phyloP scores from a whole-genome alignment of 2,888 invertebrate genomes.

The Bugulina stolonifera region DNA sequence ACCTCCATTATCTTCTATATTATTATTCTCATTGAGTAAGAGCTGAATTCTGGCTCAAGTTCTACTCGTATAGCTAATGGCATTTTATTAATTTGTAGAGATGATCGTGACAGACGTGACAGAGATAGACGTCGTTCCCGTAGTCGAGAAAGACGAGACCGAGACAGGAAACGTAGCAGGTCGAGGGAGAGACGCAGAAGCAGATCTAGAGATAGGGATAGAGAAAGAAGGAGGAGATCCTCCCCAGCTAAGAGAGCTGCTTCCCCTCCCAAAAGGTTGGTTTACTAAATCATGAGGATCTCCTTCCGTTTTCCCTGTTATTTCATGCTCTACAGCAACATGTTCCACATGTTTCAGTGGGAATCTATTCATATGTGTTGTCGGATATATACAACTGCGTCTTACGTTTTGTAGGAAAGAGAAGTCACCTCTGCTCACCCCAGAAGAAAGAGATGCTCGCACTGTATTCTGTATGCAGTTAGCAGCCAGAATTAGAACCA shows the following conservation, averaged over 20 bases:
- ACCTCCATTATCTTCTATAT: too few relatives aligned
- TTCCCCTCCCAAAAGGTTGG: conserved; percentile 19
- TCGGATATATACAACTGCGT: too few relatives aligned
- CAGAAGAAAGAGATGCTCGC: conserved; percentile 95
- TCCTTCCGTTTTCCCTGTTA: too few relatives aligned
- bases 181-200: conserved; percentile 41
- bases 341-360: too few relatives aligned
- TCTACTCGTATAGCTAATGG: too few relatives aligned
- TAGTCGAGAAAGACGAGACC: conserved; percentile 4
- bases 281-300: not conserved
- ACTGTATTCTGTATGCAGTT: conserved; percentile 99
- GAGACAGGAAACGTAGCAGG: conserved; percentile 53
- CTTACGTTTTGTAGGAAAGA: conserved; percentile 26
- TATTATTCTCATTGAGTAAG: too few relatives aligned
- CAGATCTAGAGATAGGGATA: conserved; percentile 42
- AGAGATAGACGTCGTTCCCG: conserved; percentile 26
- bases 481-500: conserved; percentile 83
- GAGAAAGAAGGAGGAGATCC: conserved; percentile 32
- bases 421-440: conserved; percentile 61
- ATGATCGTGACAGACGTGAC: conserved; percentile 31
- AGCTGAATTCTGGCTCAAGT: too few relatives aligned
- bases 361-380: too few relatives aligned
- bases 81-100: too few relatives aligned
- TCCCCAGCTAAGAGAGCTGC: not conserved
- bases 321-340: too few relatives aligned